Base-by-base conservation (phyloP, 2,113 vertebrate species). In the Conger conger region DNA sequence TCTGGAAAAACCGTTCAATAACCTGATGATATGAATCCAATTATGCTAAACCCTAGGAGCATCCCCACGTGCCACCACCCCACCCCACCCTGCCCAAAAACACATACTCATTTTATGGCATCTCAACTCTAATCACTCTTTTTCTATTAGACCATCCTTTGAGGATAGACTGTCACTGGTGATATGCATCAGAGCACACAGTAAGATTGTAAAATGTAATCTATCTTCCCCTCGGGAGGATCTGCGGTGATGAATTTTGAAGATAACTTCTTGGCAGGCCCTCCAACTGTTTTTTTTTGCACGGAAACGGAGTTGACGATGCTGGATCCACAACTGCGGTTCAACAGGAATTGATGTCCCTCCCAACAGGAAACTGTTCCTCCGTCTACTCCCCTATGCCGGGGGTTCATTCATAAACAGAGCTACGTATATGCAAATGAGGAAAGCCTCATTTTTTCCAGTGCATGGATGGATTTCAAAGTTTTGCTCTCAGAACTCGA, bases 331-430 rank as follows among this genome's bases (percentile, higher is more conserved):
- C 79, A 82, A 38, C 76, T 83, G 83, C 23, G 86, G 85, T 73
- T 76, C 77, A 83, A 86, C 84, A 88, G 87, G 86, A 90, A 89
- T 84, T 88, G 84, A 88, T 85, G 87, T 73, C 82, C 80, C 86
- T 86, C 84, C 53, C 3, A 53, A 82, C 83, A 86, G 88, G 90
- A 90, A 85, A 81, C 76, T 18, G 53, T 73, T 37, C 60, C 76
- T 33, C 80, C 68, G 81, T 79, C 80, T 86, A 84, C 84, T 68
- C 84, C 84, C 63, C 73, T 83, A 83, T 78, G 13, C 38, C 35
- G 81, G 77, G 77, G 20, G 50, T 82, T 77, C 87, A 82, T 84
- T 88, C 76, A 88, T 81, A 89, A 90, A 89, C 40, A 63, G 63
- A 85, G 36, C n/a, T n/a, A n/a, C n/a, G 30, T 30, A 16, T 35